phyloP scores from a whole-genome alignment of 2,888 invertebrate genomes.

The Eupithecia inturbata region DNA sequence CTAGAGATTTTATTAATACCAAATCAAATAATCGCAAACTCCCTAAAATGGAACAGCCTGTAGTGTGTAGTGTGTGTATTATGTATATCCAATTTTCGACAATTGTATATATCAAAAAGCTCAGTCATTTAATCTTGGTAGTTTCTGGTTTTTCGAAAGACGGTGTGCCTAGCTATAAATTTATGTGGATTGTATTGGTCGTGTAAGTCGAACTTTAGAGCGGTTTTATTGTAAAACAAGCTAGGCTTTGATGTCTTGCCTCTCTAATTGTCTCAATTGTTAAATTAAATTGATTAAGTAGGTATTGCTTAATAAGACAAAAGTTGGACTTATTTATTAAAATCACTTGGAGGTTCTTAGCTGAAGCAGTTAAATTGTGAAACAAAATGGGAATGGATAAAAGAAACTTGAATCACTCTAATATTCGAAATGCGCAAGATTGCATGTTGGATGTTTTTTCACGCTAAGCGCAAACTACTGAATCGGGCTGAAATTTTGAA shows the following conservation, averaged over 20 bases:
- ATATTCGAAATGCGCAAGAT: neutral
- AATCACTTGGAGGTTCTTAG: neutral
- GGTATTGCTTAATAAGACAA: neutral
- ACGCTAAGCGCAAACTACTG: no score
- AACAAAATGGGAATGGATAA: neutral
- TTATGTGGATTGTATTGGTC: conserved; percentile 1
- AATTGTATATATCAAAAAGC: no score
- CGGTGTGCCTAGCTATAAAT: no score
- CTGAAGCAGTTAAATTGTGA: neutral
- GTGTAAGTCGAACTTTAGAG: neutral
- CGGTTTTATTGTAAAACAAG: neutral
- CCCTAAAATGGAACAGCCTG: no score
- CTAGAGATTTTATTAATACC: no score
- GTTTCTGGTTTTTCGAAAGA: no score
- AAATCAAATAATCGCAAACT: no score
- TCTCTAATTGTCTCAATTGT: neutral
- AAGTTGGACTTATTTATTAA: conserved; percentile 1
- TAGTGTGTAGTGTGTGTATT: no score
- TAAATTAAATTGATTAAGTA: neutral
- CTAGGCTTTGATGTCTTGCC: conserved; percentile 2
- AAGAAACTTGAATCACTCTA: neutral
- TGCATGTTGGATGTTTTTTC: no score
- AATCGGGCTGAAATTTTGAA: no score
- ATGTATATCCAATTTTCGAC: no score
- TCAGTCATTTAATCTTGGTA: no score